These are phyloP conservation scores for Blastobasis lacticolella DNA, from an alignment of 2,888 invertebrate species.

Conservation along the genomic window DNA sequence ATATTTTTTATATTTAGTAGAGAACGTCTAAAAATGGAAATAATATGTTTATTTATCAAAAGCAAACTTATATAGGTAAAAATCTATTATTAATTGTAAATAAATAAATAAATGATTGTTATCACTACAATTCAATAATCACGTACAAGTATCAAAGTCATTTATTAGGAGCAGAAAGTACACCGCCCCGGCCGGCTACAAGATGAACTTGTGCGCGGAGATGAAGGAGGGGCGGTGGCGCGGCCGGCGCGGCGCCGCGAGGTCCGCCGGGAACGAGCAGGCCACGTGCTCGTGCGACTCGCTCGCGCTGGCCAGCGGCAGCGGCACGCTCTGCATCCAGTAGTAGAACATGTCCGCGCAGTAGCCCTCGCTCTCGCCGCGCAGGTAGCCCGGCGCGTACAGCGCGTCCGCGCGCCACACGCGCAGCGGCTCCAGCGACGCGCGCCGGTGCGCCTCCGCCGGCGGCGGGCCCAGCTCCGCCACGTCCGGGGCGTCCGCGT, in stretches of 20 bases:
- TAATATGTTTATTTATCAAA: no score
- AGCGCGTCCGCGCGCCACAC: slow-evolving; percentile 14
- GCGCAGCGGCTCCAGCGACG: slow-evolving; percentile 2
- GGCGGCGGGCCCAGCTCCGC: background rate
- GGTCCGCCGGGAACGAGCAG: background rate
- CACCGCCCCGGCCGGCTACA: no score
- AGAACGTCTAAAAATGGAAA: no score
- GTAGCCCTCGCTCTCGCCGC: slow-evolving; percentile 24
- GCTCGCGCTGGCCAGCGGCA: slow-evolving; percentile 4
- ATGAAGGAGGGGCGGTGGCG: background rate
- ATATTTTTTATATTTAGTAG: no score
- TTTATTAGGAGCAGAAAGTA: no score
- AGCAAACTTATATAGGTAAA: no score
- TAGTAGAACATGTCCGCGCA: slow-evolving; percentile 24
- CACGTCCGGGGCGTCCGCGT: background rate
- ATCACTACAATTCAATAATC: no score
- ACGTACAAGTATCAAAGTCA: no score
- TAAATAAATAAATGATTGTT: no score
- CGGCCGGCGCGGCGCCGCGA: background rate
- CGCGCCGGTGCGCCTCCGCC: background rate
- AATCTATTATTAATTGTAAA: no score
- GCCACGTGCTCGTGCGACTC: background rate
- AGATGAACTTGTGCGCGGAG: no score
- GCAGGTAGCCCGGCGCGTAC: slow-evolving; percentile 18
- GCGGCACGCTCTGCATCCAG: slow-evolving; percentile 16